These are phyloP conservation scores for Scolanthus callimorphus DNA, from an alignment of 92 coral and sea anemone genomes.

Conservation along the genomic window DNA sequence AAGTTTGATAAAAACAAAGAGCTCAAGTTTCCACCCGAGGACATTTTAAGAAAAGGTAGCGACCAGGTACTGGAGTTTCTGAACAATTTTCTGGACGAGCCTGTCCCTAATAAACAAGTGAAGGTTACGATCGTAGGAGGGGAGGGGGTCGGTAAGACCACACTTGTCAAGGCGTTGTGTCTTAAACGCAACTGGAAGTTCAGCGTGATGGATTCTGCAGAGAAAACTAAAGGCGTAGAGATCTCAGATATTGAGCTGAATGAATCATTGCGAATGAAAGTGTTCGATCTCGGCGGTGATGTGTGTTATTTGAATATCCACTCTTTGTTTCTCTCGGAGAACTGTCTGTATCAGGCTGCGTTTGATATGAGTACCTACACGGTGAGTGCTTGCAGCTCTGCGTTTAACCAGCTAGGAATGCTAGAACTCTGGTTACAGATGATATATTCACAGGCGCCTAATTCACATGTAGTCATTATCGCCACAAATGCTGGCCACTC, in stretches of 20 bases:
- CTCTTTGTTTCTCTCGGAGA: conserved; percentile 72
- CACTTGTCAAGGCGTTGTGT: conserved; percentile 52
- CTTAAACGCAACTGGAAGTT: conserved; percentile 62
- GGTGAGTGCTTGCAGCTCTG: conserved; percentile 47
- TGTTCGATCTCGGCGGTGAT: conserved; percentile 80
- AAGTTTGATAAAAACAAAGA: conserved; percentile 47
- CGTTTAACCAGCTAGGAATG: conserved; percentile 61
- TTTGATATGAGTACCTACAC: conserved; percentile 78
- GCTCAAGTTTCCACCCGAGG: conserved; percentile 67
- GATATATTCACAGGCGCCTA: conserved; percentile 73
- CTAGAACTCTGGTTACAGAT: conserved; percentile 80
- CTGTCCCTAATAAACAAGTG: conserved; percentile 74
- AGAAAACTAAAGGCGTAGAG: conserved; percentile 60
- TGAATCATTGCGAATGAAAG: conserved; percentile 50
- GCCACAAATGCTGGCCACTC: conserved; percentile 85
- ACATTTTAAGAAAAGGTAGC: conserved; percentile 59
- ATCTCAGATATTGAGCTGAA: conserved; percentile 52
- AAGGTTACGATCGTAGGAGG: conserved; percentile 75
- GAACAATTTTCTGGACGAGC: conserved; percentile 68
- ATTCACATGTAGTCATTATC: conserved; percentile 68
- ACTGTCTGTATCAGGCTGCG: conserved; percentile 74
- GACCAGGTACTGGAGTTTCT: conserved; percentile 66
- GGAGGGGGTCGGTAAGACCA: conserved; percentile 64
- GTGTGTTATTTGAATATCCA: conserved; percentile 47
- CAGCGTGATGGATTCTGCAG: conserved; percentile 34